Conservation (phyloP, 2,113 vertebrate species). For the Symphodus melops region DNA sequence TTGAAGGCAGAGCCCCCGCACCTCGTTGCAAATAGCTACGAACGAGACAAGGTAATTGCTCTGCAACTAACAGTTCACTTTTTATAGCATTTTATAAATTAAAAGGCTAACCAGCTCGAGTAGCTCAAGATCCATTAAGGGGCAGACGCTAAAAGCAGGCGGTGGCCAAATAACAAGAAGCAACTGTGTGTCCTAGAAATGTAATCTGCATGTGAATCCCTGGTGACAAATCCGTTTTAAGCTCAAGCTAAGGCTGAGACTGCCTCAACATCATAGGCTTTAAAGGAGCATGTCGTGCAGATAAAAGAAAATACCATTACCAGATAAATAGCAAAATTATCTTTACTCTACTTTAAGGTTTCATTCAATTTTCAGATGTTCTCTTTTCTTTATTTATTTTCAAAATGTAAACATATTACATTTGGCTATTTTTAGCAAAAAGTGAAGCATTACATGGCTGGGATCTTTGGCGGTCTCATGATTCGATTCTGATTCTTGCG, state of each 20-base stretch:
- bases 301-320: not conserved
- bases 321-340: not conserved
- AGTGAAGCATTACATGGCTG: too few species aligned
- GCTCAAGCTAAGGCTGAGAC: slow-evolving; percentile 9
- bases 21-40: slow-evolving; percentile 36
- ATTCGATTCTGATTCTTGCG: too few species aligned
- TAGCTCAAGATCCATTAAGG: slow-evolving; percentile 41
- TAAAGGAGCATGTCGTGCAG: slow-evolving; percentile 5
- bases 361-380: not conserved
- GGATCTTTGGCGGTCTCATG: too few species aligned
- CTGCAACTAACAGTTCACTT: slow-evolving; percentile 55
- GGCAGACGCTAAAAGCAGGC: slow-evolving; percentile 34
- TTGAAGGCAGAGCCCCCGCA: slow-evolving; percentile 27
- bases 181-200: slow-evolving; percentile 51
- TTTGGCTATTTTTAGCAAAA: too few species aligned
- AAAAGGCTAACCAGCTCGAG: slow-evolving; percentile 48
- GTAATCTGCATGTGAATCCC: slow-evolving; percentile 50
- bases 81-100: slow-evolving; percentile 27
- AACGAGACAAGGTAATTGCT: slow-evolving; percentile 59
- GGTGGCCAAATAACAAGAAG: slow-evolving; percentile 41
- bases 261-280: slow-evolving; percentile 9
- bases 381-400: not conserved
- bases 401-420: not conserved
- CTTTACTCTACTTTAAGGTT: not conserved
- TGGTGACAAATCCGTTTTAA: slow-evolving; percentile 38